Evolutionary conservation across 2,888 invertebrate genomes (phyloP), one percentile per base, ranked within the genome.

Genomic region (Harpagoxenus sublaevis): DNA sequence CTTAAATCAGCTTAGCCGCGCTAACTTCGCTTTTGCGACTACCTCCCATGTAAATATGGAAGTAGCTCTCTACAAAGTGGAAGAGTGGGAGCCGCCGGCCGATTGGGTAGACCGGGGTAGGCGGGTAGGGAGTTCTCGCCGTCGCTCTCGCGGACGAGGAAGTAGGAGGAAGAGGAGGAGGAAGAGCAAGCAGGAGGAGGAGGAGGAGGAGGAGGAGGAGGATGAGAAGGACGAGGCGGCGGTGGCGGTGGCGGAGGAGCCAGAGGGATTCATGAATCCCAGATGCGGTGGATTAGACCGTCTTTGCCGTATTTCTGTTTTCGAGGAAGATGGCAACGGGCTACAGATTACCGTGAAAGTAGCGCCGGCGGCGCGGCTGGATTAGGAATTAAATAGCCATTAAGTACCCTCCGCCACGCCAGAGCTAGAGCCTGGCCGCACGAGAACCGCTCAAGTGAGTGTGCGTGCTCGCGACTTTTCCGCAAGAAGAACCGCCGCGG

Each of bases 1-100:
- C 93, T 93, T 92, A 94, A 94, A 94, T 94, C 94, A 94, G 94
- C 94, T 94, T 94, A 94, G 93, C 93, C 92, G 89, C 92, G 89
- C 93, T 91, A 94, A 94, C 94, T 94, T 94, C 89, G 92, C 93
- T 94, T 92, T 93, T 91, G 94, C 93, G 92, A 93, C 92, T 92
- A 92, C 92, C 92, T 90, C 90, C 90, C 93, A 91, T 93, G 94
- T 94, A 94, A 94, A 94, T 94, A 94, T 94, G 93, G 92, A 94
- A 94, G 94, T 93, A 92, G 93, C 93, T 92, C 91, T 92, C 89
- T 88, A 90, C 91, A 92, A 90, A 90, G 92, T 88, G 91, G 82
- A 88, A 88, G 91, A 90, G 89, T 88, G 89, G 89, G 91, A 91
- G 88, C 85, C 88, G 85, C 88, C 84, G 87, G 90, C 89, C 84